Conservation (phyloP, 1,140 invertebrate genomes). For the Dendroctonus valens region DNA sequence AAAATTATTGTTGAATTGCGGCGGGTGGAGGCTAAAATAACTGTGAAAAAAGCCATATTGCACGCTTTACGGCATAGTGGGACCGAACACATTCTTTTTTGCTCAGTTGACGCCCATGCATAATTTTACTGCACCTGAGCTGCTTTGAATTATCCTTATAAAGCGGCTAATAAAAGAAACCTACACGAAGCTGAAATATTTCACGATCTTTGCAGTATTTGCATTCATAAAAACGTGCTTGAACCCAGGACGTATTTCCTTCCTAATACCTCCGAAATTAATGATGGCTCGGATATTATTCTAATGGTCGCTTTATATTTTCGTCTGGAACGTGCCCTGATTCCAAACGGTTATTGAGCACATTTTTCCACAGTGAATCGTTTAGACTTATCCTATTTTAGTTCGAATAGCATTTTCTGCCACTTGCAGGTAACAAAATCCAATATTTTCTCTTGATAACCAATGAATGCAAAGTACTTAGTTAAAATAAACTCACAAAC, state of each 20-base stretch:
- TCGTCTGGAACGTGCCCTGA: conserved; percentile 14
- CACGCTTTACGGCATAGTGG: background rate
- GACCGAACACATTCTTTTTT: too few relatives aligned
- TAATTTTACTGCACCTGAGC: too few relatives aligned
- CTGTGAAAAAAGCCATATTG: conserved; percentile 8
- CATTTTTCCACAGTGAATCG: conserved; percentile 9
- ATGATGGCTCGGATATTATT: conserved; percentile 17
- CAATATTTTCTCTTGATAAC: too few relatives aligned
- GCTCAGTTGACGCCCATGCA: too few relatives aligned
- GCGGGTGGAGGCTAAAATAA: conserved; percentile 7
- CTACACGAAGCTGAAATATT: conserved; percentile 3
- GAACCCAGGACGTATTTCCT: conserved; percentile 6
- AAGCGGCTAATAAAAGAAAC: background rate
- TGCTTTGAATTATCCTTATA: too few relatives aligned
- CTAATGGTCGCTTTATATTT: conserved; percentile 21
- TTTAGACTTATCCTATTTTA: conserved; percentile 1
- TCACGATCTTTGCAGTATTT: background rate
- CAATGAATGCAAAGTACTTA: too few relatives aligned
- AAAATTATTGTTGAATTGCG: conserved; percentile 16
- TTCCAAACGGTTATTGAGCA: conserved; percentile 14
- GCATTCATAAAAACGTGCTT: conserved; percentile 9
- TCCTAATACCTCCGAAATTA: conserved; percentile 8
- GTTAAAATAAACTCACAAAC: too few relatives aligned
- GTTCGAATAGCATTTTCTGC: conserved; percentile 5
- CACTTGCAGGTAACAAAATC: background rate